Conservation (phyloP, 1,140 invertebrate genomes). For the Drosophila ohnishii region DNA sequence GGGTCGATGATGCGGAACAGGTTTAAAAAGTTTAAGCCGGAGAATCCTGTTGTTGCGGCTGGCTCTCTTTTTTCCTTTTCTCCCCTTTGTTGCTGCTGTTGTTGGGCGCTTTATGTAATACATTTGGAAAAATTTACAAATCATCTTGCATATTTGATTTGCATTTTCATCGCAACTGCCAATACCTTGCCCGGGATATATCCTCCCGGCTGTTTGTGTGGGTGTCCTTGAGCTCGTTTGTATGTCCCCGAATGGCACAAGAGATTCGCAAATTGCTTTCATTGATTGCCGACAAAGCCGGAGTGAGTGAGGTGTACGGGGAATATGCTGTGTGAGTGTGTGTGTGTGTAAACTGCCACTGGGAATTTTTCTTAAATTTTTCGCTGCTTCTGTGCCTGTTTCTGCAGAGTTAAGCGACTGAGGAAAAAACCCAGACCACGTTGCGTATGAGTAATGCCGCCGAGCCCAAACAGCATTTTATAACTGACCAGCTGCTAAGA, state of each 20-base stretch:
- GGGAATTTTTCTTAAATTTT: slow-evolving; percentile 47
- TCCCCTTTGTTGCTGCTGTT: neutral
- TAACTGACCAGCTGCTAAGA: slow-evolving; percentile 54
- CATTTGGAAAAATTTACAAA: slow-evolving; percentile 80
- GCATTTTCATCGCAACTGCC: slow-evolving; percentile 65
- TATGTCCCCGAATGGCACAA: slow-evolving; percentile 69
- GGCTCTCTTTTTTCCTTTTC: neutral
- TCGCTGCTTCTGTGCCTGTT: slow-evolving; percentile 1
- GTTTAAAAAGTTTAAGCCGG: slow-evolving; percentile 50
- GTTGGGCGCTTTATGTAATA: slow-evolving; percentile 49
- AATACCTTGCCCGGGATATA: slow-evolving; percentile 42
- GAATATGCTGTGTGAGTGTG: slow-evolving; percentile 9
- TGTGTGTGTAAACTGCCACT: slow-evolving; percentile 6
- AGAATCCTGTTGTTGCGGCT: slow-evolving; percentile 47
- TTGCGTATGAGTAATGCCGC: slow-evolving; percentile 56
- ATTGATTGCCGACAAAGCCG: slow-evolving; percentile 74
- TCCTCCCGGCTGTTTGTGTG: slow-evolving; percentile 15
- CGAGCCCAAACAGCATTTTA: slow-evolving; percentile 54
- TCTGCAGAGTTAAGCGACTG: slow-evolving; percentile 7
- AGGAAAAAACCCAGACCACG: slow-evolving; percentile 20
- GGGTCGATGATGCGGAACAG: slow-evolving; percentile 48
- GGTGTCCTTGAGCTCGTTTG: slow-evolving; percentile 66
- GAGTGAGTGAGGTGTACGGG: slow-evolving; percentile 21
- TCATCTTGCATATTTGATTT: slow-evolving; percentile 80
- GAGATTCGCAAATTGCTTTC: slow-evolving; percentile 79